Evolutionary conservation across 2,888 invertebrate species (phyloP).

Genomic region (Macropis europaea): DNA sequence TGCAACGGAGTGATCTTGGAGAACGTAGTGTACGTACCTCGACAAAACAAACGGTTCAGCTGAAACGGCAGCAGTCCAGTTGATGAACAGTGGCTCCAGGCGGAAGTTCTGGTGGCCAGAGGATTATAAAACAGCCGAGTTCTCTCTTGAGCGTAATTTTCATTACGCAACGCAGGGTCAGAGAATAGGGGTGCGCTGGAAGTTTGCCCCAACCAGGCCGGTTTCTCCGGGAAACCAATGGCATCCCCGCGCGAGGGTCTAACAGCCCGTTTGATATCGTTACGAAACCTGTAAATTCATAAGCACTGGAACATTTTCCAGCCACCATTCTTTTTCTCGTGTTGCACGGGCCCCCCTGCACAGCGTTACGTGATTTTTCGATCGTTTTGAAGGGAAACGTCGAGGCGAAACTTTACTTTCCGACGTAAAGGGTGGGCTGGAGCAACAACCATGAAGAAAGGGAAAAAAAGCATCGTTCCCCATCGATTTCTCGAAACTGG

Average conservation of each 20-base stretch:
- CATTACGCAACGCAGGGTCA: slow-evolving; percentile 34
- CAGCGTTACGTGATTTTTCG: slow-evolving; percentile 9
- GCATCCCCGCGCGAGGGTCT: background rate
- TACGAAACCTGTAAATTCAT: slow-evolving; percentile 37
- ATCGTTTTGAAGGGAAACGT: slow-evolving; percentile 9
- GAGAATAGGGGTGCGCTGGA: background rate
- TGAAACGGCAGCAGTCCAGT: too few species aligned
- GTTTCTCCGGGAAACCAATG: slow-evolving; percentile 25
- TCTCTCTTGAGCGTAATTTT: slow-evolving; percentile 33
- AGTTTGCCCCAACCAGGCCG: slow-evolving; percentile 9
- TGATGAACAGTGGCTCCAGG: slow-evolving; percentile 15
- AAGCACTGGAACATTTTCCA: slow-evolving; percentile 16
- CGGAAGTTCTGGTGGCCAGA: slow-evolving; percentile 22
- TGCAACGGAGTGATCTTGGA: too few species aligned
- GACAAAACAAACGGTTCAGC: too few species aligned
- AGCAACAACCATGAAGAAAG: slow-evolving; percentile 9
- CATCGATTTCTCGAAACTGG: slow-evolving; percentile 63
- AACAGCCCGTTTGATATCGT: slow-evolving; percentile 25
- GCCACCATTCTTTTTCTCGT: background rate
- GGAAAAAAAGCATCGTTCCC: slow-evolving; percentile 60
- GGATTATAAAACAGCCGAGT: slow-evolving; percentile 42
- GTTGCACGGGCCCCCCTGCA: background rate
- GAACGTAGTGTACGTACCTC: too few species aligned
- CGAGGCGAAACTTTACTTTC: slow-evolving; percentile 6
- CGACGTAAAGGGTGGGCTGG: background rate